phyloP scores from a whole-genome alignment of 2,113 vertebrate genomes.

The Eurypyga helias region DNA sequence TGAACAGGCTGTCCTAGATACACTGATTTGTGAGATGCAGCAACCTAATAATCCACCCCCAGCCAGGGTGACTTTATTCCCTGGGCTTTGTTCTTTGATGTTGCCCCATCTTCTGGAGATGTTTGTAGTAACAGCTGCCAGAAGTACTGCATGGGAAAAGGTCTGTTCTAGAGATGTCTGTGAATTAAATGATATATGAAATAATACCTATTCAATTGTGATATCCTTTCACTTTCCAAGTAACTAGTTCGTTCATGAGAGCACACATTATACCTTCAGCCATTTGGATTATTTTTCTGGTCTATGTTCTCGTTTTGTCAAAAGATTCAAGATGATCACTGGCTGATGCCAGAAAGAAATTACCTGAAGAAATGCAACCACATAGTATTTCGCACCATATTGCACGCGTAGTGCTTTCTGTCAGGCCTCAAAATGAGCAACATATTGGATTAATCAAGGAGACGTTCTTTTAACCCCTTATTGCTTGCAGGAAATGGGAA shows the following conservation, averaged over 20 bases:
- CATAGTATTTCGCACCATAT: background rate
- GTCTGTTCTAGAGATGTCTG: background rate
- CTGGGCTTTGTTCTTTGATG: background rate
- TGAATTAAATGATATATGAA: background rate
- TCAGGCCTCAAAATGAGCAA: background rate
- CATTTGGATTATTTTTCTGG: background rate
- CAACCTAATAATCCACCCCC: background rate
- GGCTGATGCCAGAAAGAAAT: background rate
- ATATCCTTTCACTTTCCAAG: background rate
- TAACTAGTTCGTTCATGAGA: background rate
- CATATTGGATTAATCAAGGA: background rate
- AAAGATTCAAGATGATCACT: background rate
- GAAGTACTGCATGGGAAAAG: background rate
- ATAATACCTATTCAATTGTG: background rate
- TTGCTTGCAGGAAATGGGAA: constrained; percentile 66
- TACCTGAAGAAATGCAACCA: background rate
- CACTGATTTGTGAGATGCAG: rapidly evolving
- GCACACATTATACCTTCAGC: background rate
- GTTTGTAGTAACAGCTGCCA: background rate
- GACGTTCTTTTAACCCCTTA: background rate
- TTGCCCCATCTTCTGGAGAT: background rate
- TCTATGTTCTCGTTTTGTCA: background rate
- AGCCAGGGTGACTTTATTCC: background rate
- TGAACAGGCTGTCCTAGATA: background rate
- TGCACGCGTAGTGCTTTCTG: background rate